Conservation (phyloP, 2,797 vertebrate genomes). For the Luscinia luscinia region DNA sequence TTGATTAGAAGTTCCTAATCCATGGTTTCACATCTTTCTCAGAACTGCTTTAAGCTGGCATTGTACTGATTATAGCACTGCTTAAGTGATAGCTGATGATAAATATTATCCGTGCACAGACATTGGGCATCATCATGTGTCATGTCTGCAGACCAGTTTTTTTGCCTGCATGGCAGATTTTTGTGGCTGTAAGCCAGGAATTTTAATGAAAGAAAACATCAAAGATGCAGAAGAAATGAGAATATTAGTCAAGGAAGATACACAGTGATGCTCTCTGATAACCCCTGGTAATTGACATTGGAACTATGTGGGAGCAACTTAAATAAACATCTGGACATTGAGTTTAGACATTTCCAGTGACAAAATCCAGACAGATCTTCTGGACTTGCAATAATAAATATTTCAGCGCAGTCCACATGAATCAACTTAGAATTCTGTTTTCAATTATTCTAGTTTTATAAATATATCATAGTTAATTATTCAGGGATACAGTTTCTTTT, state of each 20-base stretch:
- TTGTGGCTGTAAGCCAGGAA: constrained; percentile 78
- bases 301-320: constrained; percentile 87
- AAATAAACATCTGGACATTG: constrained; percentile 89
- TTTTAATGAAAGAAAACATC: constrained; percentile 88
- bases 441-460: constrained; percentile 94
- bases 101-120: constrained; percentile 73
- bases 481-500: constrained; percentile 87
- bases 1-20: constrained; percentile 10
- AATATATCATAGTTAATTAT: constrained; percentile 93
- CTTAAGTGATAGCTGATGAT: constrained; percentile 73
- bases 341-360: constrained; percentile 90
- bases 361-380: constrained; percentile 88
- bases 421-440: constrained; percentile 91
- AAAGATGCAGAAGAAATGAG: constrained; percentile 83
- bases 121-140: constrained; percentile 64
- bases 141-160: constrained; percentile 67
- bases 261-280: constrained; percentile 94
- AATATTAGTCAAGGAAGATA: constrained; percentile 86
- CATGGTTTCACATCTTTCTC: constrained; percentile 24
- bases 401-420: constrained; percentile 85
- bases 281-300: constrained; percentile 91
- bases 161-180: constrained; percentile 78
- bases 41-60: constrained; percentile 36
- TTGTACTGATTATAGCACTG: constrained; percentile 36
- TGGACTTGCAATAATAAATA: constrained; percentile 95